These are phyloP conservation scores for Eumerus sabulonum DNA, from an alignment of 2,888 invertebrate genomes.

Conservation along the genomic window DNA sequence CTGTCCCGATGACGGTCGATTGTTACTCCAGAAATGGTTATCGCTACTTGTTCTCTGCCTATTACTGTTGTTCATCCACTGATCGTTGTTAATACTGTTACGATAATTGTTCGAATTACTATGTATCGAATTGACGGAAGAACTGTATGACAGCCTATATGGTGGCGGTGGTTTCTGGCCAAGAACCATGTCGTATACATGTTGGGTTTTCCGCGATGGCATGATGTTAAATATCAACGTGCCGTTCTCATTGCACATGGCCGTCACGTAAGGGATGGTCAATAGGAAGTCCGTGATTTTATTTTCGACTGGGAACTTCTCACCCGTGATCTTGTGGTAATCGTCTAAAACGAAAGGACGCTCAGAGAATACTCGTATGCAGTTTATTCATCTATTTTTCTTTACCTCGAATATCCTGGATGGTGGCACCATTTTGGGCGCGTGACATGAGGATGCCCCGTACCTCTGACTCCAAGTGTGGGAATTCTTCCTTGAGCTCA, in stretches of 20 bases:
- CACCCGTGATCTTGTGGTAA: conserved; percentile 75
- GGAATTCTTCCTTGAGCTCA: conserved; percentile 73
- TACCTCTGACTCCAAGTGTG: conserved; percentile 75
- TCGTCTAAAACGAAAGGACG: conserved; percentile 71
- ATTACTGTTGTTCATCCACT: conserved; percentile 36
- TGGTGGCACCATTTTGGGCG: conserved; percentile 77
- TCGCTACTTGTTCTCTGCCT: too few relatives aligned
- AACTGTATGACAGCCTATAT: conserved; percentile 37
- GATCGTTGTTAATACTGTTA: conserved; percentile 21
- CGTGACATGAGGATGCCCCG: conserved; percentile 75
- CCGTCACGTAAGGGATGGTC: conserved; percentile 75
- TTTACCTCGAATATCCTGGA: conserved; percentile 76
- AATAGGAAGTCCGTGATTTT: conserved; percentile 76
- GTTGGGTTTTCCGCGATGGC: conserved; percentile 74
- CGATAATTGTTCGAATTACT: not conserved
- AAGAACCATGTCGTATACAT: conserved; percentile 75
- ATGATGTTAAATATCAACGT: conserved; percentile 75
- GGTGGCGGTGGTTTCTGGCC: conserved; percentile 72
- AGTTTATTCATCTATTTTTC: not conserved
- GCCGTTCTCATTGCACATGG: conserved; percentile 73
- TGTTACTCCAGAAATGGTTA: conserved; percentile 49
- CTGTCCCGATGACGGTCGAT: conserved; percentile 56
- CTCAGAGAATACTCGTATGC: too few relatives aligned
- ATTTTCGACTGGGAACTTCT: conserved; percentile 74
- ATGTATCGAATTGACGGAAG: conserved; percentile 1